phyloP scores from a whole-genome alignment of 2,888 invertebrate genomes.

The Acleris laterana region DNA sequence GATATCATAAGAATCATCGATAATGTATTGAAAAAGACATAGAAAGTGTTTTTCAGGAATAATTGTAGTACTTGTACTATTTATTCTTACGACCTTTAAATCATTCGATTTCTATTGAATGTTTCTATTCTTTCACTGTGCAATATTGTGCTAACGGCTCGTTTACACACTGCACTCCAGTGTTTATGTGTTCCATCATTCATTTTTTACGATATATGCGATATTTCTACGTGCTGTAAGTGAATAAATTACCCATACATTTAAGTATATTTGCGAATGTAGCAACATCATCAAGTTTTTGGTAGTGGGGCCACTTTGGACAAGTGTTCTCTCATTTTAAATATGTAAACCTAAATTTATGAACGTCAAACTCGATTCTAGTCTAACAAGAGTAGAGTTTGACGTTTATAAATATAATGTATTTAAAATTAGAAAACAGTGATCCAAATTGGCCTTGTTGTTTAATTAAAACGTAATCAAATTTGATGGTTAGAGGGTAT shows the following conservation, averaged over 20 bases:
- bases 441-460: no score
- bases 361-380: no score
- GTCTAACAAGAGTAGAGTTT: no score
- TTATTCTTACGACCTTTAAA: not conserved
- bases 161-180: not conserved
- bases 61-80: not conserved
- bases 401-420: no score
- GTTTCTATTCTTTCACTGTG: not conserved
- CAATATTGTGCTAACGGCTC: slow-evolving; percentile 13
- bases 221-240: no score
- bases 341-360: no score
- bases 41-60: not conserved
- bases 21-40: not conserved
- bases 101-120: not conserved
- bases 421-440: no score
- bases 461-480: not conserved
- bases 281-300: no score
- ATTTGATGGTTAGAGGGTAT: slow-evolving; percentile 6
- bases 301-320: no score
- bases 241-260: no score
- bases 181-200: not conserved
- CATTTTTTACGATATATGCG: not conserved
- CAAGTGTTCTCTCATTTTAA: no score
- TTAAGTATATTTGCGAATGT: no score
- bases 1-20: slow-evolving; percentile 45